A percentile compares a stretch with the other conserved stretches of the same genome.
Conservation (phyloP, 2,888 invertebrate genomes). For the Sarcophaga variegata region DNA sequence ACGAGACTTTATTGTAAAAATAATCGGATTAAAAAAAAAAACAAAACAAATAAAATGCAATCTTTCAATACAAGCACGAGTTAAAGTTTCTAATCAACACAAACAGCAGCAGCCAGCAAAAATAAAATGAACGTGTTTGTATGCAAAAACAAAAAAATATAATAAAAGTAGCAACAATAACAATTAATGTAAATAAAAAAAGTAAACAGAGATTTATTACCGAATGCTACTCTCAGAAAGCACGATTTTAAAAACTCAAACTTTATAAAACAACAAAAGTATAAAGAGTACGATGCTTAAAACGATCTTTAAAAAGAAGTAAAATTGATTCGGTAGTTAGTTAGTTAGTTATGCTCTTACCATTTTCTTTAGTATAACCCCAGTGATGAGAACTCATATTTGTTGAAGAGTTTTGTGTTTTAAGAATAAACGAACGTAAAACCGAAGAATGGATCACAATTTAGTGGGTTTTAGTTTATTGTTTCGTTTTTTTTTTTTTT, state of each 20-base stretch:
- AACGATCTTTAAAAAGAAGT: neutral
- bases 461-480: too few relatives aligned
- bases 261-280: neutral
- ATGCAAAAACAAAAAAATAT: slow-evolving; percentile 25
- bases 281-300: too few relatives aligned
- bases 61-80: slow-evolving; percentile 21
- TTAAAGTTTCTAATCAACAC: slow-evolving; percentile 31
- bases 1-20: slow-evolving; percentile 58
- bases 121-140: slow-evolving; percentile 50
- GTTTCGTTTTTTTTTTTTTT: neutral
- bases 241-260: slow-evolving; percentile 7
- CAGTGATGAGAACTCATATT: slow-evolving; percentile 71
- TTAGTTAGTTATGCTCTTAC: slow-evolving; percentile 71
- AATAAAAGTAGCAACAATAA: slow-evolving; percentile 24
- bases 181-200: slow-evolving; percentile 43
- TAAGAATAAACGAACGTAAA: slow-evolving; percentile 23
- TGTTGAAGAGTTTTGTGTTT: neutral
- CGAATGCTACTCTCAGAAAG: slow-evolving; percentile 5
- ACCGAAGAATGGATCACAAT: slow-evolving; percentile 1
- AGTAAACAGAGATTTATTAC: slow-evolving; percentile 53
- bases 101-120: neutral
- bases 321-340: neutral
- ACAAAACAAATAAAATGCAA: slow-evolving; percentile 9
- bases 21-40: slow-evolving; percentile 43
- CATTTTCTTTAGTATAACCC: slow-evolving; percentile 78